A percentile compares a stretch with the other conserved stretches of the same genome.
Evolutionary conservation across 2,113 vertebrate species (phyloP).

Genomic region (Lanius ludovicianus): DNA sequence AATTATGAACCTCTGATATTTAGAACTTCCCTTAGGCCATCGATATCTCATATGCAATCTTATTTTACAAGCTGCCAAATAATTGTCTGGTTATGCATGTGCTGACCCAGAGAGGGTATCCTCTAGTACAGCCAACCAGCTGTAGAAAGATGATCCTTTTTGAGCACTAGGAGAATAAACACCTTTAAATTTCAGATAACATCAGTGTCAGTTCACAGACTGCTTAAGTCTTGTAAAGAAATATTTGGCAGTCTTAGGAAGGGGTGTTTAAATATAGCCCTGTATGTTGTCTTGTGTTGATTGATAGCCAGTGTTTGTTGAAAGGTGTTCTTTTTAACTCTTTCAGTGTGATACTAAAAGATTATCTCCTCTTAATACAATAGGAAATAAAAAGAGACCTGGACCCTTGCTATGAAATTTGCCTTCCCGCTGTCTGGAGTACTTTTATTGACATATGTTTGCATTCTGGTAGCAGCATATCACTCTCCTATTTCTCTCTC

Average conservation of each 20-base stretch:
- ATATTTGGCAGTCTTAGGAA: background rate
- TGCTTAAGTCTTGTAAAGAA: background rate
- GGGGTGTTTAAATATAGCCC: background rate
- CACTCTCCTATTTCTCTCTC: background rate
- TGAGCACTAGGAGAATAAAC: background rate
- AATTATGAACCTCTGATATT: constrained; percentile 59
- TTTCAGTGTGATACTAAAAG: background rate
- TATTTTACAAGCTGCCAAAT: constrained; percentile 52
- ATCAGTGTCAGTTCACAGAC: background rate
- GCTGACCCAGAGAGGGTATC: background rate
- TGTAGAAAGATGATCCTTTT: constrained; percentile 22
- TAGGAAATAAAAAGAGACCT: background rate
- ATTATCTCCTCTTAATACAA: background rate
- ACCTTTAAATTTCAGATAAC: constrained; percentile 14
- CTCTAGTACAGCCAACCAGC: background rate
- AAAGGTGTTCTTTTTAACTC: background rate
- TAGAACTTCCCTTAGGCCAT: constrained; percentile 60
- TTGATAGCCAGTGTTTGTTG: background rate
- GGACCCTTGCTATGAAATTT: background rate
- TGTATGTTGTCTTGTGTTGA: background rate
- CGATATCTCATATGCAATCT: constrained; percentile 48
- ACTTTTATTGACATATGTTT: background rate
- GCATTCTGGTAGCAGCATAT: background rate
- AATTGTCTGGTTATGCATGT: constrained; percentile 4
- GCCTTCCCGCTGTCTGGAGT: background rate